phyloP scores from a whole-genome alignment of 2,113 vertebrate genomes.

The Cygnus buccinator region DNA sequence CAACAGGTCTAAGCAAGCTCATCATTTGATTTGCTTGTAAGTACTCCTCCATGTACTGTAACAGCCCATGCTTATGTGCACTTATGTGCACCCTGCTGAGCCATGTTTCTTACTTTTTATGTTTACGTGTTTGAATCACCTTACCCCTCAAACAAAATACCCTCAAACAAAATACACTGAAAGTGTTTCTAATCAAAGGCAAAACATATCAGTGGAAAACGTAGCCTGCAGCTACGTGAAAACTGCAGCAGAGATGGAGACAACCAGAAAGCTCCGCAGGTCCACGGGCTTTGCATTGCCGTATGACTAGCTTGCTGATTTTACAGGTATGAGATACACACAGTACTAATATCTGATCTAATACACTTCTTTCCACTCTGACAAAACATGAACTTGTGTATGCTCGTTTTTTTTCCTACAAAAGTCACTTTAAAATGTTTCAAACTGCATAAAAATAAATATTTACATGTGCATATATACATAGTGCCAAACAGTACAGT shows the following conservation, averaged over 20 bases:
- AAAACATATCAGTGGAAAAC: not conserved
- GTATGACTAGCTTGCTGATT: not conserved
- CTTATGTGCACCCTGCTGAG: not conserved
- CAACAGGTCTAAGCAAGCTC: not conserved
- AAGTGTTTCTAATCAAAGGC: not conserved
- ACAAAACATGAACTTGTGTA: not conserved
- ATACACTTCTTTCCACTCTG: not conserved
- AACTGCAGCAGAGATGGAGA: not conserved
- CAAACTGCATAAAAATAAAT: not conserved
- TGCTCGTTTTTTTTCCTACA: not conserved
- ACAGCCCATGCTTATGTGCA: not conserved
- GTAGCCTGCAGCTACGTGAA: not conserved
- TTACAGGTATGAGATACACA: not conserved
- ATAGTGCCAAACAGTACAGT: not conserved
- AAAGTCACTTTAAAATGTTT: not conserved
- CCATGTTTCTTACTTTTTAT: not conserved
- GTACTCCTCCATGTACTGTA: not conserved
- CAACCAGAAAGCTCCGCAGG: not conserved
- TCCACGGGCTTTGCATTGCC: not conserved
- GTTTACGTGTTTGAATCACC: not conserved
- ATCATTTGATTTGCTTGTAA: not conserved
- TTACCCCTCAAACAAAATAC: not conserved
- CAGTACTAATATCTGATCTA: rapidly evolving
- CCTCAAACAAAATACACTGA: not conserved
- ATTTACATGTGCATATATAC: slow-evolving; percentile 15